Evolutionary conservation across 2,888 invertebrate species (phyloP).

Genomic region (Drosophila pullipes): DNA sequence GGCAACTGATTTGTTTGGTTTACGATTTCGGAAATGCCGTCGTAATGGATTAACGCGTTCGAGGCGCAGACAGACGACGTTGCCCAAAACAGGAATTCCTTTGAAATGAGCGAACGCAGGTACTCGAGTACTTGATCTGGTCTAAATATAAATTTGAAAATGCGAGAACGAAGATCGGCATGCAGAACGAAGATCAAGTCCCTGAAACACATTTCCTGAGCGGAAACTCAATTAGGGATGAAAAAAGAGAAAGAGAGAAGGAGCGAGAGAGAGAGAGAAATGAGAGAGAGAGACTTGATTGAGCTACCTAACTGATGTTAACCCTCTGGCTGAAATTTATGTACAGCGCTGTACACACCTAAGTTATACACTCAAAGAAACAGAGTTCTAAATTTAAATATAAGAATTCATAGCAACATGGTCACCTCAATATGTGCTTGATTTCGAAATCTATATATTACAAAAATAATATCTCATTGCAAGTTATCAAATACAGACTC

Average conservation of each 20-base stretch:
- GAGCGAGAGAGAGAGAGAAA: background rate
- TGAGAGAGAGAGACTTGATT: background rate
- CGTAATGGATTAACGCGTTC: constrained; percentile 66
- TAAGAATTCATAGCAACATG: background rate
- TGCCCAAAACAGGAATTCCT: constrained; percentile 30
- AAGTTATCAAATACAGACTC: background rate
- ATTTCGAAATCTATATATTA: background rate
- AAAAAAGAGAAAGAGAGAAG: constrained; percentile 2
- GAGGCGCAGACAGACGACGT: constrained; percentile 11
- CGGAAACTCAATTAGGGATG: constrained; percentile 2
- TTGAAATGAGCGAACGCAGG: constrained; percentile 20
- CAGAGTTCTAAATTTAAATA: background rate
- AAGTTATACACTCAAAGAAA: constrained; percentile 3
- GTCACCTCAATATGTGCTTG: background rate
- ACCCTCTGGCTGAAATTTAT: constrained; percentile 9
- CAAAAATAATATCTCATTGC: background rate
- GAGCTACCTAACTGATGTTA: constrained; percentile 11
- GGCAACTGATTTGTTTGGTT: constrained; percentile 61
- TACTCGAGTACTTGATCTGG: constrained; percentile 31
- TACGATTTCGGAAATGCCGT: constrained; percentile 54
- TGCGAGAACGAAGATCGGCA: background rate
- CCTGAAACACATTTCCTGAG: constrained; percentile 37
- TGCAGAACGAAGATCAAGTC: constrained; percentile 49
- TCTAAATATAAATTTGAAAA: constrained; percentile 32
- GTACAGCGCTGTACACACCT: constrained; percentile 35